Percentiles rank a stretch among this genome's conserved stretches.
phyloP scores from a whole-genome alignment of 2,888 invertebrate species.

The Monopis laevigella region DNA sequence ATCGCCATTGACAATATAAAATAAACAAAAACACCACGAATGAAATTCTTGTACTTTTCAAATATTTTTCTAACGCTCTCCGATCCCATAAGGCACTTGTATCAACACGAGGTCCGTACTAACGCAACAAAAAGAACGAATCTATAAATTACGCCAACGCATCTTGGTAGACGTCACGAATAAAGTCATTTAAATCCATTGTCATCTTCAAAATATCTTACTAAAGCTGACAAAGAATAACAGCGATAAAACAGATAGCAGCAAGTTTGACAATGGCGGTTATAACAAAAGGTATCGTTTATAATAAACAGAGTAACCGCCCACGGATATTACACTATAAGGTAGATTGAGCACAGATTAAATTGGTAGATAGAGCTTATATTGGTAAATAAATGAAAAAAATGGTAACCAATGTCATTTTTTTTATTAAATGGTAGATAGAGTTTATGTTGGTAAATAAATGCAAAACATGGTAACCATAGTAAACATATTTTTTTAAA shows the following conservation, averaged over 20 bases:
- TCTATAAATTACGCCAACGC: constrained; percentile 45
- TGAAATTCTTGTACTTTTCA: constrained; percentile 1
- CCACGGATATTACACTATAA: constrained; percentile 11
- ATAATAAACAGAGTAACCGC: constrained; percentile 33
- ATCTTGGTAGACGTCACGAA: constrained; percentile 39
- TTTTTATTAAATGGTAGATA: too few relatives aligned
- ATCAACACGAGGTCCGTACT: too few relatives aligned
- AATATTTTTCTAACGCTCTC: constrained; percentile 32
- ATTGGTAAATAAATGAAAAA: too few relatives aligned
- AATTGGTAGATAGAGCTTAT: too few relatives aligned
- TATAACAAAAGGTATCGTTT: constrained; percentile 50
- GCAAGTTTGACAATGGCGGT: constrained; percentile 41
- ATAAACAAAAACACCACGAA: constrained; percentile 9
- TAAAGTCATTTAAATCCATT: constrained; percentile 61
- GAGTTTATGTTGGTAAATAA: too few relatives aligned
- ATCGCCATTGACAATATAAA: constrained; percentile 2
- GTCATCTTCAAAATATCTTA: constrained; percentile 42
- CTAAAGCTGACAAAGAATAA: constrained; percentile 31
- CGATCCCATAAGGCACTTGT: constrained; percentile 43
- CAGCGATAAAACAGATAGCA: constrained; percentile 55
- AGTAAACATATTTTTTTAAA: too few relatives aligned
- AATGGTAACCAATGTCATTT: too few relatives aligned
- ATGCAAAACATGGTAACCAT: too few relatives aligned
- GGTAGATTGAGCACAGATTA: not conserved
- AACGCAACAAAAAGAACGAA: constrained; percentile 29